A percentile compares a stretch with the other conserved stretches of the same genome.
phyloP scores from a whole-genome alignment of 2,888 invertebrate genomes.

The Bruchidius siliquastri region DNA sequence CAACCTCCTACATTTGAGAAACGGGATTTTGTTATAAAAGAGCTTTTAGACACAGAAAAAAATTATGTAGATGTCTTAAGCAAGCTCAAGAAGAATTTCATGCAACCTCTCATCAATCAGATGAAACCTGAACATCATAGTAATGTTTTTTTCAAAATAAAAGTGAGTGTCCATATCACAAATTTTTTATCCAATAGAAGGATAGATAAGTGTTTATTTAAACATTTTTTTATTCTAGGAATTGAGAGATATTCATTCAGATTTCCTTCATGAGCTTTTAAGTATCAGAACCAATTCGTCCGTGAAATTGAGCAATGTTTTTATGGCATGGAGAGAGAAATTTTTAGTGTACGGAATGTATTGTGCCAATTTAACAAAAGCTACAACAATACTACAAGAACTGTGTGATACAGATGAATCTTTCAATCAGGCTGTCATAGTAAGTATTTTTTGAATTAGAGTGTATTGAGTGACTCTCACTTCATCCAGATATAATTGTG shows the following conservation, averaged over 20 bases:
- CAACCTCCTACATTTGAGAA: conserved; percentile 61
- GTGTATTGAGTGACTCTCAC: too few relatives aligned
- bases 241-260: conserved; percentile 79
- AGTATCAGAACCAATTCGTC: conserved; percentile 63
- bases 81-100: conserved; percentile 76
- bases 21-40: conserved; percentile 87
- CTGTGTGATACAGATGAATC: conserved; percentile 62
- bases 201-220: too few relatives aligned
- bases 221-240: conserved; percentile 56
- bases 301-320: conserved; percentile 72
- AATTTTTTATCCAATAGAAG: too few relatives aligned
- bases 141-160: conserved; percentile 85
- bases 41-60: conserved; percentile 93
- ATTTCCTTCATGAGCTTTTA: conserved; percentile 75
- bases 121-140: conserved; percentile 72
- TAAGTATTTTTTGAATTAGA: too few relatives aligned
- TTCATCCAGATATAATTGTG: too few relatives aligned
- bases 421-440: conserved; percentile 64
- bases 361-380: conserved; percentile 87
- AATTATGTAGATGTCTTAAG: conserved; percentile 93
- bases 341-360: conserved; percentile 94
- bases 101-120: conserved; percentile 64
- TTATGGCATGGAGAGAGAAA: conserved; percentile 84
- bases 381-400: conserved; percentile 81
- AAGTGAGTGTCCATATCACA: conserved; percentile 55